Evolutionary conservation across 2,113 vertebrate species (phyloP), one percentile per base, ranked within the genome.

Genomic region (Morone saxatilis): DNA sequence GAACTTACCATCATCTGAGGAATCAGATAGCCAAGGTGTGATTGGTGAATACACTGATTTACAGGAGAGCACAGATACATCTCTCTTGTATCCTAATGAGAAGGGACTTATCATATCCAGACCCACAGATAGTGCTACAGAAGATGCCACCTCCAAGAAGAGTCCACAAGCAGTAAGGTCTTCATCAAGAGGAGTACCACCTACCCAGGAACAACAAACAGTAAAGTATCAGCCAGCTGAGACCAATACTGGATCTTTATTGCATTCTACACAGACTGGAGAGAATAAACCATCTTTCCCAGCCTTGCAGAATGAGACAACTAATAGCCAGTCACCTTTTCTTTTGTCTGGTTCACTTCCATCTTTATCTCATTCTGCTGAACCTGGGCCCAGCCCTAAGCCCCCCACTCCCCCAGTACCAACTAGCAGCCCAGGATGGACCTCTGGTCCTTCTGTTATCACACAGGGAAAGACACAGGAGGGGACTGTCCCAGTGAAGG

Each of bases 21-120:
- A 91, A 41, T 61, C 31, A 14, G 82, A 88, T 20, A 78, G 75
- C 50, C 90, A 93, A 83, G 94, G 91, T 36, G 89, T 90, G 65
- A 84, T 93, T 43, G 94, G 92, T 48, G 94, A 95, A 89, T 93
- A 95, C 10, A 10, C 60, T 14, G 91, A 93, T 69, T 43, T 78
- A 43, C 81, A 83, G 31, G 90, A 86, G 4, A 77, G 51, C 50
- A 69, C 77, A 43, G 86, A 90, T 41, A 31, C 45, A 3, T 68
- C 84, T 36, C 17, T 50, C 50, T 57, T 74, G 51, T 40, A 71
- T 76, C 43, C 51, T 13, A 36, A 74, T 51, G 89, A 86, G 50
- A 76, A 61, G 22, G 60, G 6, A 80, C 38, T 19, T 5, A n/a
- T 62, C 20, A 60, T 1, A 71, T 57, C 62, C 31, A 81, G 22